These are phyloP conservation scores for Diogma glabrata DNA, from an alignment of 2,888 invertebrate species.

Conservation along the genomic window DNA sequence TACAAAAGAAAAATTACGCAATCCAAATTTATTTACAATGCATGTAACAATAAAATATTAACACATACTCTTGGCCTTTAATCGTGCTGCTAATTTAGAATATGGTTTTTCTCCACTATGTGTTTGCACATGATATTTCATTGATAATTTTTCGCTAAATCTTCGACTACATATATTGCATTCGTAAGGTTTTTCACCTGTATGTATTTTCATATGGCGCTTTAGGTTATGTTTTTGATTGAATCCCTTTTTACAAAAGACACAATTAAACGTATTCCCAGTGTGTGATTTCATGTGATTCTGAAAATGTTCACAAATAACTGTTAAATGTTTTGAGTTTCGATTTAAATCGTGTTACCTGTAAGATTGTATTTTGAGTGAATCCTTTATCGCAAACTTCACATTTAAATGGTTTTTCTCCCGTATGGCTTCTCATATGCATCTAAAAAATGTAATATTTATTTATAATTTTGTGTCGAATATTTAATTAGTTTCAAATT, in stretches of 20 bases:
- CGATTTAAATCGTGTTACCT: too few relatives aligned
- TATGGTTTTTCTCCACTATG: conserved; percentile 2
- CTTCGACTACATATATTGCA: neutral
- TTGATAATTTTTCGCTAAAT: conserved; percentile 1
- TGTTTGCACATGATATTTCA: conserved; percentile 6
- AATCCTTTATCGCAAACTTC: neutral
- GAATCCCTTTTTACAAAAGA: neutral
- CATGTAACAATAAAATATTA: too few relatives aligned
- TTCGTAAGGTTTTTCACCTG: conserved; percentile 5
- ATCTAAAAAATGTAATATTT: neutral
- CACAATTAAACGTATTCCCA: conserved; percentile 2
- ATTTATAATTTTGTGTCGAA: neutral
- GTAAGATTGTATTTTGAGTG: conserved; percentile 4
- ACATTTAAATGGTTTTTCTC: conserved; percentile 2
- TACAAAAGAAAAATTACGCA: too few relatives aligned
- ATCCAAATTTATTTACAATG: too few relatives aligned
- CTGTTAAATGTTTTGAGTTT: too few relatives aligned
- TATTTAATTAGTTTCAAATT: neutral
- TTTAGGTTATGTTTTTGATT: conserved; percentile 1
- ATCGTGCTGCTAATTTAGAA: conserved; percentile 2
- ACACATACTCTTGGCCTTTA: neutral
- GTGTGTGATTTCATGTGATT: conserved; percentile 6
- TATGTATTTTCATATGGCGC: conserved; percentile 4
- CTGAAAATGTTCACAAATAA: too few relatives aligned
- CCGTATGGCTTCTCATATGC: conserved; percentile 4